Evolutionary conservation across 2,888 invertebrate genomes (phyloP), one percentile per base, ranked within the genome.

Genomic region (Aleiodes alternator): DNA sequence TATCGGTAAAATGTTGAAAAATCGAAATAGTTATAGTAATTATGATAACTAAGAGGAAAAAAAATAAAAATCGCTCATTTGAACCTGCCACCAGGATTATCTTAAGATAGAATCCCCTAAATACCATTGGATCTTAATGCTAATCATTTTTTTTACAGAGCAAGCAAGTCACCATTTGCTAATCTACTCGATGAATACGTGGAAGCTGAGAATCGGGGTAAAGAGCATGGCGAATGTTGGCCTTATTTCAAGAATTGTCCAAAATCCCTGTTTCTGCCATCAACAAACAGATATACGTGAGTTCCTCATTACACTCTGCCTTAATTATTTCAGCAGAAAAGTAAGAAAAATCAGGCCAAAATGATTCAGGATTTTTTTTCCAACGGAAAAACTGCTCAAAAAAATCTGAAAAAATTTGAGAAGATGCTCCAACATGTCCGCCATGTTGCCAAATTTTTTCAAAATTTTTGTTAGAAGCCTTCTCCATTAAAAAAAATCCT

Each of bases 181-280:
- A 91, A 92, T 70, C 90, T 95, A 9, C 89, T 96, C 72, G 89
- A 92, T 2, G 96, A 96, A 83, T 96, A 96, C 84, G 95, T 96
- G 0, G 92, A 93, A 72, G 96, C 96, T 0, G 96, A 96, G 89
- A 92, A 93, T 75, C 93, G 94, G 7, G 96, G 96, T 0, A 93
- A 93, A 83, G 88, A 90, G 43, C 92, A 93, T 0, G 95, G 95
- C 6, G 96, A 96, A 89, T 96, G 96, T 87, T 96, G 95, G 93
- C 95, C 95, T 0, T 96, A 96, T 87, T 94, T 94, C 90, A 93
- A 95, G 85, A 93, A 93, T 69, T 96, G 96, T 84, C 94, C 96
- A 14, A 95, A 95, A 89, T 96, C 96, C 72, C 91, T 96, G 69
- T 96, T 96, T 87, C 90, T 92, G 78, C 90, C 92, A 34, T 90